These are phyloP conservation scores for Myotis myotis DNA, from an alignment of 2,797 vertebrate species.

Conservation along the genomic window DNA sequence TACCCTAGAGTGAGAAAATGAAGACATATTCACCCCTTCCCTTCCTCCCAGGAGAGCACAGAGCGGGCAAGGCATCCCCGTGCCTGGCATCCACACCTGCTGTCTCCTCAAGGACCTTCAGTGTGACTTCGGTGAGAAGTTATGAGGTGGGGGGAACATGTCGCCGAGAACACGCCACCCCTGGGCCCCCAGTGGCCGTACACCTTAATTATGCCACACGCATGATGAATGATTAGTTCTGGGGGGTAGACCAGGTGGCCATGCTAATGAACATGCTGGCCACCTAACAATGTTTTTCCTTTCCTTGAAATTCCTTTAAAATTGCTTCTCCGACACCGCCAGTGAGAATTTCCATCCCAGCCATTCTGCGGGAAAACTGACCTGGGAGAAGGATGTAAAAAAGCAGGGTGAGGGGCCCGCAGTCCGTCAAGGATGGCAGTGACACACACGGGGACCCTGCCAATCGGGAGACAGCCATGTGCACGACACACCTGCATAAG, in stretches of 20 bases:
- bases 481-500: background rate
- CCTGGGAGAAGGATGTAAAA: constrained; percentile 50
- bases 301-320: background rate
- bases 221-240: accelerated
- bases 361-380: constrained; percentile 47
- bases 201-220: accelerated
- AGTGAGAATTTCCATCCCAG: constrained; percentile 33
- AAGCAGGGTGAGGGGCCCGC: background rate
- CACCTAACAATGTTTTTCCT: background rate
- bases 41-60: background rate
- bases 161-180: too few relatives aligned
- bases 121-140: background rate
- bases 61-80: too few relatives aligned
- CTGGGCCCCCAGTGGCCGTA: accelerated
- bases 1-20: background rate
- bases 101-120: background rate
- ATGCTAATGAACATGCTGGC: too few relatives aligned
- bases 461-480: accelerated
- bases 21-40: background rate
- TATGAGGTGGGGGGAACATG: background rate
- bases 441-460: background rate
- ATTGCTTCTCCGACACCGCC: background rate
- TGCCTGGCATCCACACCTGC: background rate
- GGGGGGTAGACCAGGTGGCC: background rate
- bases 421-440: background rate